Base-by-base conservation (phyloP, 1,140 invertebrate genomes). In the Proales similis region DNA sequence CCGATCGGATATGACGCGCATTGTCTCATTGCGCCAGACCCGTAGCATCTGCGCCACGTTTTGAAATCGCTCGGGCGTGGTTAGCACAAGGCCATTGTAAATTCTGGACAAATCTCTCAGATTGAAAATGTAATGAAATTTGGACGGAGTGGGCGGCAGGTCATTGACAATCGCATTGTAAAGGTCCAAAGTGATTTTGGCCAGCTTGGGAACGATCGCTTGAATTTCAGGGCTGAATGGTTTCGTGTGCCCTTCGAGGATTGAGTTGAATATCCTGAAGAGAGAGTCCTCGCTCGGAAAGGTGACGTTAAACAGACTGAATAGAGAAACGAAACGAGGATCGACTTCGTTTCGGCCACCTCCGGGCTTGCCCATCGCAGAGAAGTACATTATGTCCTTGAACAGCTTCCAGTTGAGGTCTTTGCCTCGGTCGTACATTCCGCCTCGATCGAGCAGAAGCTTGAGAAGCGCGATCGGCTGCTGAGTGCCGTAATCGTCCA, bases 121-220 rank as follows among this genome's bases (percentile, higher is more conserved):
- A 72, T 91, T 92, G 75, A 91, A 93, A 63, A 90, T 87, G 73
- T 92, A 92, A 73, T 92, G 88, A 76, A 92, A 92, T 72, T 88
- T 91, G 3, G 84, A 85, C 3, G 90, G 90, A 0, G 87, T 91
- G 14, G 88, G 87, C n/a, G 87, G 86, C 48, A 92, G 71, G 65
- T 88, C 83, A 14, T 79, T 76, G 48, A 85, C 82, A 29, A 87
- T 79, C 49, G 81, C 70, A 48, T 87, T 84, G 69, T 90, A 92
- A n/a, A 91, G 74, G 32, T 84, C 79, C 49, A 91, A 75, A 0
- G 86, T 90, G 75, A 88, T 84, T 33, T 82, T 77, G 1, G 89
- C 82, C 26, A 91, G 78, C 32, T 76, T 80, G 3, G 79, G 71
- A 1, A 82, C 80, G 22, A 85, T 78, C 7, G 74, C 73, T 69